Percentiles rank a stretch among this genome's conserved stretches.
These are phyloP conservation scores for Sorex araneus DNA, from an alignment of 2,113 vertebrate genomes.

Conservation along the genomic window DNA sequence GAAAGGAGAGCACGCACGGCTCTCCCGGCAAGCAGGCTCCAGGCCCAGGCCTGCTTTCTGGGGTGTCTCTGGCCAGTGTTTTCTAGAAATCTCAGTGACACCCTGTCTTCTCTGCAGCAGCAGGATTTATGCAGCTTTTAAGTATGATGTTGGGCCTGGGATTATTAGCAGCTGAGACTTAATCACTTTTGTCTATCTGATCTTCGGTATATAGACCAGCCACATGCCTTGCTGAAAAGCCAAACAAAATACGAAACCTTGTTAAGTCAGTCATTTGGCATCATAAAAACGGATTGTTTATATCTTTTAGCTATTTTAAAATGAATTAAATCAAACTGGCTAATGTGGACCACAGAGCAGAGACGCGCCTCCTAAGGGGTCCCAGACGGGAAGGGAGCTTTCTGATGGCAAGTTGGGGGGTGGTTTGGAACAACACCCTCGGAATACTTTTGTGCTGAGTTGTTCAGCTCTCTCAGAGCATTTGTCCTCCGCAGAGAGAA, in stretches of 20 bases:
- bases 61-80: background rate
- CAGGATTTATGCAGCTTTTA: background rate
- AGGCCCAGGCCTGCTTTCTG: background rate
- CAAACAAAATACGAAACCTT: background rate
- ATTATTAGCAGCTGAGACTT: background rate
- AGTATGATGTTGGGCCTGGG: background rate
- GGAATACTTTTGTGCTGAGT: background rate
- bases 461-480: constrained; percentile 64
- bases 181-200: background rate
- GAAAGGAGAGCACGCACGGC: background rate
- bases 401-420: background rate
- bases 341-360: background rate
- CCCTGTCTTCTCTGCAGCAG: background rate
- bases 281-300: constrained; percentile 28
- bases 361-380: background rate
- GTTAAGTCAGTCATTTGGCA: background rate
- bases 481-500: constrained; percentile 74
- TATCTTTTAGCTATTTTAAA: background rate
- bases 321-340: background rate
- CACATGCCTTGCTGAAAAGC: background rate
- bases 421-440: background rate
- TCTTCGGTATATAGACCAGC: background rate
- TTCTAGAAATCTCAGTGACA: background rate
- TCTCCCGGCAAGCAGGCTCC: background rate
- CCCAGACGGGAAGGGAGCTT: background rate